A percentile compares a stretch with the other conserved stretches of the same genome.
These are phyloP conservation scores for Bothrops jararaca DNA, from an alignment of 2,113 vertebrate species.

Conservation along the genomic window DNA sequence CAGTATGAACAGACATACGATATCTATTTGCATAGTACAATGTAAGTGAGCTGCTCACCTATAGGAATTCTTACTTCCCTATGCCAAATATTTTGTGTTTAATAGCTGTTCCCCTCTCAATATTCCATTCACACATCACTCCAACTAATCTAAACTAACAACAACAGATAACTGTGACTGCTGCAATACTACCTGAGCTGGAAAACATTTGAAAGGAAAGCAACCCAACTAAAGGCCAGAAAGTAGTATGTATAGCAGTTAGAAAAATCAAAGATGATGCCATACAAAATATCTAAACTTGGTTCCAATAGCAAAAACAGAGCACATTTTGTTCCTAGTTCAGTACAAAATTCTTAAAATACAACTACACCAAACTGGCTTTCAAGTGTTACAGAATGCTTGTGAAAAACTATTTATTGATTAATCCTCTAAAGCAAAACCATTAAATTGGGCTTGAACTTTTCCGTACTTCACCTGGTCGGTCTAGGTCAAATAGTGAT, in stretches of 20 bases:
- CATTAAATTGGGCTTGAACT: background rate
- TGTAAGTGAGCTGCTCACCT: background rate
- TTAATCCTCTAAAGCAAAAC: background rate
- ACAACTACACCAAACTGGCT: background rate
- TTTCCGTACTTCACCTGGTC: background rate
- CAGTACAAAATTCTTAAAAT: background rate
- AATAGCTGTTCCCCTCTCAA: background rate
- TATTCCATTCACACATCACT: background rate
- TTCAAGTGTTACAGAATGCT: background rate
- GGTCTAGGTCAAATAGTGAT: background rate
- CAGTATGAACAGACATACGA: too few species aligned
- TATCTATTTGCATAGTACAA: background rate
- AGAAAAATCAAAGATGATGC: background rate
- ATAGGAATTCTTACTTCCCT: background rate
- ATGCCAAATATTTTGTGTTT: background rate
- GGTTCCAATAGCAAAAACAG: background rate
- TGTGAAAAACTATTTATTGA: background rate
- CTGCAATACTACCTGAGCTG: background rate
- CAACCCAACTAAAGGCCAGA: background rate
- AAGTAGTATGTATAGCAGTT: background rate
- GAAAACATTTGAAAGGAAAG: background rate
- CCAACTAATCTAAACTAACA: background rate
- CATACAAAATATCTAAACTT: background rate
- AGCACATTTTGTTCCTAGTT: background rate
- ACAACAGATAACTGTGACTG: background rate